Conservation (phyloP, 2,797 vertebrate genomes). For the Pantherophis alleghaniensis region DNA sequence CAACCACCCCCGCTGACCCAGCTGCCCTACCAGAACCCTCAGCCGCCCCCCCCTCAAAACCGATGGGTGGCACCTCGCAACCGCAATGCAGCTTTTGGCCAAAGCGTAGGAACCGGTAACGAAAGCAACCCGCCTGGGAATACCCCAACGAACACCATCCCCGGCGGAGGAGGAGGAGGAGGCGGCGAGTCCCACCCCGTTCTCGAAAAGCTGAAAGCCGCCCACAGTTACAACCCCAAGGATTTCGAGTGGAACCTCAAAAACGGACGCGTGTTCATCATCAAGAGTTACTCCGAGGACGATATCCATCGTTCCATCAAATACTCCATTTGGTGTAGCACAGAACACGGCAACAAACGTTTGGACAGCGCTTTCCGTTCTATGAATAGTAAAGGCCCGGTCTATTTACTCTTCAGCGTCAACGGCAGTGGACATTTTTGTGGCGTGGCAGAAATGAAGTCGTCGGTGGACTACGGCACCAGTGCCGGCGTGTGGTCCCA, state of each 20-base stretch:
- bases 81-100: slow-evolving; percentile 84
- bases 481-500: slow-evolving; percentile 96
- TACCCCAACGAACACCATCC: slow-evolving; percentile 70
- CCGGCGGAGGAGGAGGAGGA: slow-evolving; percentile 41
- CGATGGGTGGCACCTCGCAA: slow-evolving; percentile 93
- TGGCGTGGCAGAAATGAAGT: slow-evolving; percentile 95
- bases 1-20: slow-evolving; percentile 79
- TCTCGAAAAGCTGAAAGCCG: slow-evolving; percentile 91
- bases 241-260: slow-evolving; percentile 96
- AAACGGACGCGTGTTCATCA: slow-evolving; percentile 93
- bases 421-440: slow-evolving; percentile 97
- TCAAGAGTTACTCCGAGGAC: slow-evolving; percentile 98
- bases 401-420: slow-evolving; percentile 94
- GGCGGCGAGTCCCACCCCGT: slow-evolving; percentile 84
- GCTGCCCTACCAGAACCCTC: slow-evolving; percentile 85
- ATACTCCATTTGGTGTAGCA: slow-evolving; percentile 99
- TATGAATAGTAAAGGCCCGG: slow-evolving; percentile 84
- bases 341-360: slow-evolving; percentile 95
- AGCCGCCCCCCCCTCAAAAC: slow-evolving; percentile 80
- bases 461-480: slow-evolving; percentile 94
- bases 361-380: slow-evolving; percentile 90
- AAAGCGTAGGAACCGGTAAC: slow-evolving; percentile 72
- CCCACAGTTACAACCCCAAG: slow-evolving; percentile 93
- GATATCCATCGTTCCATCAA: slow-evolving; percentile 99
- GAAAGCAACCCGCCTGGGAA: slow-evolving; percentile 71